A percentile compares a stretch with the other conserved stretches of the same genome.
Conservation (phyloP, 2,888 invertebrate species). For the Chrysotoxum bicinctum region DNA sequence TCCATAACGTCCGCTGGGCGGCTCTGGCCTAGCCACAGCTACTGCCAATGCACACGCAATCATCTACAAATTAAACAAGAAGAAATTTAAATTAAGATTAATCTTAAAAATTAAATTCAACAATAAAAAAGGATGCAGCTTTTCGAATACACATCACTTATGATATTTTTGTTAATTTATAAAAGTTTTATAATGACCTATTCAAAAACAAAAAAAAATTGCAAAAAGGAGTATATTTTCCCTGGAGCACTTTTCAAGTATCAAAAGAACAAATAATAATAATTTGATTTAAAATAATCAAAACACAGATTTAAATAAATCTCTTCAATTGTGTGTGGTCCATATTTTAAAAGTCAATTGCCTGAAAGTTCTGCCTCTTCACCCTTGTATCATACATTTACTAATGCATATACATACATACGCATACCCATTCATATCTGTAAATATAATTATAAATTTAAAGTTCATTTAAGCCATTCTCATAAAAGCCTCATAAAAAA, state of each 20-base stretch:
- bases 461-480: background rate
- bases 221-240: background rate
- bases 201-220: background rate
- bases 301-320: background rate
- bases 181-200: too few relatives aligned
- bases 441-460: background rate
- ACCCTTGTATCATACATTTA: background rate
- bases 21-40: conserved; percentile 81
- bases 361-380: background rate
- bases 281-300: background rate
- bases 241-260: background rate
- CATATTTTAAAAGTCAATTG: conserved; percentile 23
- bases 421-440: background rate
- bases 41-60: conserved; percentile 80
- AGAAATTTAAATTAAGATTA: background rate
- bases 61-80: conserved; percentile 62
- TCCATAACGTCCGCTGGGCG: conserved; percentile 79
- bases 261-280: background rate
- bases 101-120: background rate
- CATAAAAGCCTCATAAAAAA: background rate
- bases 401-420: background rate
- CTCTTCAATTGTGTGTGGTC: background rate
- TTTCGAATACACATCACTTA: too few relatives aligned
- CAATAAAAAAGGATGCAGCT: too few relatives aligned
- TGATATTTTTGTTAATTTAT: too few relatives aligned